Conservation (phyloP, 2,888 invertebrate genomes). For the Cordylochernes scorpioides region DNA sequence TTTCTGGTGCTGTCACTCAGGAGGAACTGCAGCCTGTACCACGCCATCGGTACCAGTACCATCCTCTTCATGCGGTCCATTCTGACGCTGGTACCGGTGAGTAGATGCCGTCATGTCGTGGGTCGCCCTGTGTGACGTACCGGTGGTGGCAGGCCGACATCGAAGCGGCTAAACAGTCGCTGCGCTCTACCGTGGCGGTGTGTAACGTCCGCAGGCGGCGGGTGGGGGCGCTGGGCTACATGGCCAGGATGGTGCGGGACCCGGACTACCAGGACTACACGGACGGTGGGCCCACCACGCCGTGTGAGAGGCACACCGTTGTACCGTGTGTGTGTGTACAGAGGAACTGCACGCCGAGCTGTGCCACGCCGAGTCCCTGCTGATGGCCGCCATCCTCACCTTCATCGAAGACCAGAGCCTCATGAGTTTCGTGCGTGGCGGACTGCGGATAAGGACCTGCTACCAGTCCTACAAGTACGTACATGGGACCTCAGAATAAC, state of each 20-base stretch:
- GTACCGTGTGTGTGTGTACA: slow-evolving; percentile 14
- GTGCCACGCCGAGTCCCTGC: slow-evolving; percentile 68
- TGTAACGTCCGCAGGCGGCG: slow-evolving; percentile 34
- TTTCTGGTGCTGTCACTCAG: too few relatives aligned
- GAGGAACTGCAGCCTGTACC: slow-evolving; percentile 64
- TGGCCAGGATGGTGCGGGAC: slow-evolving; percentile 51
- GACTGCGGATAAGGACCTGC: slow-evolving; percentile 67
- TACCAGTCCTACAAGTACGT: slow-evolving; percentile 69
- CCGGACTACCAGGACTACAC: slow-evolving; percentile 47
- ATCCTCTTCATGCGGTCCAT: slow-evolving; percentile 74
- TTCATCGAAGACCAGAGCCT: slow-evolving; percentile 85
- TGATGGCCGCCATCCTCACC: slow-evolving; percentile 62
- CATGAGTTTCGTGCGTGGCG: slow-evolving; percentile 68
- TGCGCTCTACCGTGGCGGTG: slow-evolving; percentile 48
- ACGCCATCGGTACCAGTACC: slow-evolving; percentile 60
- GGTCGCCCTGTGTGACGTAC: slow-evolving; percentile 1
- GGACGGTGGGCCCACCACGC: slow-evolving; percentile 28
- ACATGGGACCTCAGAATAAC: too few relatives aligned
- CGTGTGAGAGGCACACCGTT: too few relatives aligned
- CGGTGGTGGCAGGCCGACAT: slow-evolving; percentile 32
- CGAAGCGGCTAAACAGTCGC: slow-evolving; percentile 38
- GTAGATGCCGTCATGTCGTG: slow-evolving; percentile 7
- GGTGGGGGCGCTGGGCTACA: slow-evolving; percentile 14
- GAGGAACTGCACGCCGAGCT: slow-evolving; percentile 75
- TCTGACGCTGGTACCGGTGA: slow-evolving; percentile 59